Base-by-base conservation (phyloP, 2,888 invertebrate species). In the Chorisops tibialis region DNA sequence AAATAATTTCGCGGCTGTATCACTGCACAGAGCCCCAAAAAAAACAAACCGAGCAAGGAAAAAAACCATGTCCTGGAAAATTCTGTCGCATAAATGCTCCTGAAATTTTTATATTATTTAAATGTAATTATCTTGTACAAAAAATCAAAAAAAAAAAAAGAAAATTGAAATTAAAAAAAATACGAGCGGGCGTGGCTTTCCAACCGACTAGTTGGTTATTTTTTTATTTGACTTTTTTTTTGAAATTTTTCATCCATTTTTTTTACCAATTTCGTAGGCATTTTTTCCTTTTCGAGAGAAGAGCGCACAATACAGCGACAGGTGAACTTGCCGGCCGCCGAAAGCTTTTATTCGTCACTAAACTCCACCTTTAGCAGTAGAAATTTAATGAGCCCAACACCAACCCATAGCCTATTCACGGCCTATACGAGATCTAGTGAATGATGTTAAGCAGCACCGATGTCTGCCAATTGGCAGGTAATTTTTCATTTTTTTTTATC, bases 91-190 rank as follows among this genome's bases (percentile, higher is more conserved):
- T 59, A 59, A 59, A 59, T 59, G 61, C 62, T 64, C 59, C 47
- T 75, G 70, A 74, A 75, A 75, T 73, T 75, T 75, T 75, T 74
- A 75, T 75, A 75, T 76, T 75, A 75, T 76, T 75, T 75, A 76
- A 75, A 75, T 75, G 76, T 76, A 76, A 75, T 75, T 75, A 75
- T 75, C 75, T 75, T 73, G 71, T 72, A 71, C 72, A 73, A 71
- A 71, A 75, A 69, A 71, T 69, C 69, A 74, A 74, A 66, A 61
- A 66, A 56, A 66, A 61, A 64, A 61, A 61, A 58, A 56, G 50
- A 49, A 59, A 63, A 59, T 54, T 48, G 47, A 63, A 50, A 58
- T 48, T 54, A 63, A 47, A 58, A 41, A 58, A 52, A 56, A 49
- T 21, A 50, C 56, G 58, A 49, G 45, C 64, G 59, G 64, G 64